phyloP scores from a whole-genome alignment of 2,888 invertebrate species.

The Spodoptera picta region DNA sequence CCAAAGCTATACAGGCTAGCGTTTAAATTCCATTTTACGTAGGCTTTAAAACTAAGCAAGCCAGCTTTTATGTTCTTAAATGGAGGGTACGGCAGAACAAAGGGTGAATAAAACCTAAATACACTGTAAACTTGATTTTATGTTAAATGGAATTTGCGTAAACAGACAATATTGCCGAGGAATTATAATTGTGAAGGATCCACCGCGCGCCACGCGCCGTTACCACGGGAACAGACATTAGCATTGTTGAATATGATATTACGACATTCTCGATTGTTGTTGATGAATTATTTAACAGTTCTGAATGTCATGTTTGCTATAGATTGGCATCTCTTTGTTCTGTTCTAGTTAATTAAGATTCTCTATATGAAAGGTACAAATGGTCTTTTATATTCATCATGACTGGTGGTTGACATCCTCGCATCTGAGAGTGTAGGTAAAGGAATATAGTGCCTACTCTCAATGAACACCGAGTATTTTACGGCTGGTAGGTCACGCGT shows the following conservation, averaged over 20 bases:
- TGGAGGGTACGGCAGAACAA: constrained; percentile 33
- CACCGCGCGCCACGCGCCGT: not conserved
- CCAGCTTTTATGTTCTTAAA: constrained; percentile 29
- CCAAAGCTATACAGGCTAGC: constrained; percentile 20
- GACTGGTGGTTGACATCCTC: no score
- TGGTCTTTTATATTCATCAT: no score
- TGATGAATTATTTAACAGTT: constrained; percentile 44
- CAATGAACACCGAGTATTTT: no score
- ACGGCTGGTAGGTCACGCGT: no score
- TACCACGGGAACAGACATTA: constrained; percentile 20
- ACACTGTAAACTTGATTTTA: constrained; percentile 47
- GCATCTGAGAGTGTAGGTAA: no score
- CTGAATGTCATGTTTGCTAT: constrained; percentile 19
- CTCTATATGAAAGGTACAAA: no score
- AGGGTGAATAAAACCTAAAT: constrained; percentile 41
- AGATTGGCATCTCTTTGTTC: constrained; percentile 11
- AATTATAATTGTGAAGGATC: constrained; percentile 44
- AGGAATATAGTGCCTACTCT: no score
- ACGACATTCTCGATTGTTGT: constrained; percentile 31
- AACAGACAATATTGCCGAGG: constrained; percentile 35
- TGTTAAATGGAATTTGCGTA: constrained; percentile 39
- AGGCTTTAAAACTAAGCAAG: constrained; percentile 33
- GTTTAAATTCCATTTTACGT: constrained; percentile 36
- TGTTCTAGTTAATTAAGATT: not conserved
- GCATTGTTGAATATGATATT: constrained; percentile 36